Percentiles rank a stretch among this genome's conserved stretches.
Evolutionary conservation across 2,797 vertebrate species (phyloP).

Genomic region (Uromys caudimaculatus): DNA sequence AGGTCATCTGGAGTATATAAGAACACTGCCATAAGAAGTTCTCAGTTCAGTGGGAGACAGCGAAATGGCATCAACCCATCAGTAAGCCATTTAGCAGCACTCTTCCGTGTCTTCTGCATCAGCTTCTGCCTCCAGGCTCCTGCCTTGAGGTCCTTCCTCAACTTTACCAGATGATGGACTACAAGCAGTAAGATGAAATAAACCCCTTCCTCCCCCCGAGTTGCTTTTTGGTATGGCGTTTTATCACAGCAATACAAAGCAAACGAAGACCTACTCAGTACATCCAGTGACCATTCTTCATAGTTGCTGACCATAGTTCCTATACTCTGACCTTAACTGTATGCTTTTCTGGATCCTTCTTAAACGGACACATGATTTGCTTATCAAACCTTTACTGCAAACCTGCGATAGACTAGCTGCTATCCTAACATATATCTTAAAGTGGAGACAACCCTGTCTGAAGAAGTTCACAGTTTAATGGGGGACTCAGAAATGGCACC

Average conservation of each 20-base stretch:
- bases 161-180: neutral
- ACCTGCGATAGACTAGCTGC: neutral
- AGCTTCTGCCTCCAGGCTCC: neutral
- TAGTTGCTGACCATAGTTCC: neutral
- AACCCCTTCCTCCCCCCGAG: neutral
- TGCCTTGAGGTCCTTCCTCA: neutral
- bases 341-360: neutral
- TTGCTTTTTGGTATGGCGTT: neutral
- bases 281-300: neutral
- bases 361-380: neutral
- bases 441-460: neutral
- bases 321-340: neutral
- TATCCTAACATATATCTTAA: neutral
- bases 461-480: neutral
- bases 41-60: neutral
- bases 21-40: neutral
- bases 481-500: neutral
- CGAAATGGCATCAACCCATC: neutral
- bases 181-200: neutral
- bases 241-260: neutral
- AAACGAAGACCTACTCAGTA: neutral
- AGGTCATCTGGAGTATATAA: neutral
- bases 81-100: neutral
- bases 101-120: neutral
- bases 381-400: conserved; percentile 53